These are phyloP conservation scores for Limanda limanda DNA, from an alignment of 2,113 vertebrate species.

Conservation along the genomic window DNA sequence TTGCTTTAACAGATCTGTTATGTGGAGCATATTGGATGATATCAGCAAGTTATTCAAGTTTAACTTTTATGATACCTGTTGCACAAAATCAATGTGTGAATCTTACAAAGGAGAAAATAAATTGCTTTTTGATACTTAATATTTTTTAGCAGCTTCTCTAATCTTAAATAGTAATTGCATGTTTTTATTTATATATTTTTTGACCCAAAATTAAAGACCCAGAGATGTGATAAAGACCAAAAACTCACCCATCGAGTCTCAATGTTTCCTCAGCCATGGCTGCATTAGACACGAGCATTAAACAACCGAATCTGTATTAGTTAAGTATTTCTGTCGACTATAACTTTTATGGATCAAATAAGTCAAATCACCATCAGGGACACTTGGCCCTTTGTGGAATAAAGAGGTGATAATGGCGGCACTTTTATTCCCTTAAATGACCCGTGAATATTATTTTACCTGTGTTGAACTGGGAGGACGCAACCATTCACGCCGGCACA, in stretches of 20 bases:
- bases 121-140: background rate
- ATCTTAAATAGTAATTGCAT: no score
- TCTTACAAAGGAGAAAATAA: background rate
- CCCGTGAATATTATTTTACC: conserved; percentile 84
- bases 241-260: background rate
- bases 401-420: conserved; percentile 65
- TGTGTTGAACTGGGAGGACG: conserved; percentile 79
- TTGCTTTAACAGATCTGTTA: background rate
- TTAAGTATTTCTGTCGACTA: conserved; percentile 9
- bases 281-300: conserved; percentile 31
- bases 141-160: background rate
- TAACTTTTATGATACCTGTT: conserved; percentile 43
- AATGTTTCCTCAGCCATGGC: conserved; percentile 14
- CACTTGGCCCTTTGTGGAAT: conserved; percentile 47
- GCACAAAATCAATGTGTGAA: background rate
- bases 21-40: background rate
- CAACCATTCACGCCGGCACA: conserved; percentile 78
- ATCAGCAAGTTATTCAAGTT: background rate
- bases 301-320: conserved; percentile 30
- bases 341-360: conserved; percentile 48
- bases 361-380: conserved; percentile 55
- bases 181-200: no score
- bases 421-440: conserved; percentile 77
- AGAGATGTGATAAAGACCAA: background rate
- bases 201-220: background rate